These are phyloP conservation scores for Etheostoma cragini DNA, from an alignment of 2,113 vertebrate genomes.

Conservation along the genomic window DNA sequence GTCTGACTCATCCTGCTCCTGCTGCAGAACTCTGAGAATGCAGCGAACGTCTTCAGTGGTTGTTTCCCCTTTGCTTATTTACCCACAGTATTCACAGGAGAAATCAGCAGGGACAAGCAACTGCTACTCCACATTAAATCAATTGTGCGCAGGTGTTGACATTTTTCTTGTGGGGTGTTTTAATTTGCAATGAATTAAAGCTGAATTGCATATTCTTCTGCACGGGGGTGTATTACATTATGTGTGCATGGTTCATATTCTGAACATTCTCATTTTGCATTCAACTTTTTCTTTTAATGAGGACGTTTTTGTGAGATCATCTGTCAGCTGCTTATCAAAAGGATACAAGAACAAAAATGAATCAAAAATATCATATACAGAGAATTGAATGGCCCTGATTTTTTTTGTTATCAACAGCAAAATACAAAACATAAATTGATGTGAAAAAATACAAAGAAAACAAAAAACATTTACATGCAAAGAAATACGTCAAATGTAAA, in stretches of 20 bases:
- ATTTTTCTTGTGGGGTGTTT: constrained; percentile 23
- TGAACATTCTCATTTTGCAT: constrained; percentile 14
- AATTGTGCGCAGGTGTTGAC: constrained; percentile 58
- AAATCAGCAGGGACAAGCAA: constrained; percentile 73
- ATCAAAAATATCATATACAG: neutral
- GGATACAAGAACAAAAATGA: neutral
- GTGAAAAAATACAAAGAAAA: neutral
- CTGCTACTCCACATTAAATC: constrained; percentile 59
- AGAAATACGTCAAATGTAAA: no score
- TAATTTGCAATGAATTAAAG: constrained; percentile 57
- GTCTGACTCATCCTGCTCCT: constrained; percentile 66
- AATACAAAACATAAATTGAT: neutral
- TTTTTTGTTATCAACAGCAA: no score
- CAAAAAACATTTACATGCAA: neutral
- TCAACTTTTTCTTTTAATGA: constrained; percentile 15
- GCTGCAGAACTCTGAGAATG: constrained; percentile 37
- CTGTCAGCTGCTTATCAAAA: constrained; percentile 8
- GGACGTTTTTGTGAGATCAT: neutral
- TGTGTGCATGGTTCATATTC: neutral
- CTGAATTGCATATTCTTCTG: constrained; percentile 46
- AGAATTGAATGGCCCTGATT: neutral
- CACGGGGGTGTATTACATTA: constrained; percentile 6
- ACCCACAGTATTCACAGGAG: constrained; percentile 58
- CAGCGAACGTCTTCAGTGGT: constrained; percentile 48
- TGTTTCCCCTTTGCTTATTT: constrained; percentile 64